These are phyloP conservation scores for Marronus borbonicus DNA, from an alignment of 2,888 invertebrate genomes.

Conservation along the genomic window DNA sequence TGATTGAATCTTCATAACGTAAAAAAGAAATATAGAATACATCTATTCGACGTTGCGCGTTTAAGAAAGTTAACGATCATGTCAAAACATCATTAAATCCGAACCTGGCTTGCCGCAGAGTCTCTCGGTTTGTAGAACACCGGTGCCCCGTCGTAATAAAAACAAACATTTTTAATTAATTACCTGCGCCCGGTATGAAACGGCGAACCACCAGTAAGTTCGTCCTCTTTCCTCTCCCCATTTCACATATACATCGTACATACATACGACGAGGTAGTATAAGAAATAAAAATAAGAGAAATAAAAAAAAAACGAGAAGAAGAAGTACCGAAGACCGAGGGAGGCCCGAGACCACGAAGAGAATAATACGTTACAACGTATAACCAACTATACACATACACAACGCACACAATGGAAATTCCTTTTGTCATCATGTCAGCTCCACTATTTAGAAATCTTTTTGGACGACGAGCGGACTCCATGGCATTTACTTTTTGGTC, in stretches of 20 bases:
- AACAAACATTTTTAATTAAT: conserved; percentile 55
- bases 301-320: conserved; percentile 8
- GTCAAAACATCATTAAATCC: conserved; percentile 39
- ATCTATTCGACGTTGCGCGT: neutral
- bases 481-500: conserved; percentile 37
- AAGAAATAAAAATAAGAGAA: conserved; percentile 36
- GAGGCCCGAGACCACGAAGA: conserved; percentile 26
- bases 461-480: conserved; percentile 50
- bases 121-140: conserved; percentile 43
- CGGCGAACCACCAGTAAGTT: conserved; percentile 30
- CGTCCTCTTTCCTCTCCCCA: conserved; percentile 27
- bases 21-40: conserved; percentile 19
- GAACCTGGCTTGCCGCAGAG: conserved; percentile 38
- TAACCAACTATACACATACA: conserved; percentile 45
- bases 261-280: conserved; percentile 16
- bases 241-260: neutral
- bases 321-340: conserved; percentile 20
- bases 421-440: conserved; percentile 64
- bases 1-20: conserved; percentile 3
- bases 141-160: conserved; percentile 51
- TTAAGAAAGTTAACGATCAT: conserved; percentile 42
- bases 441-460: conserved; percentile 57
- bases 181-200: conserved; percentile 49
- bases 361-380: conserved; percentile 37
- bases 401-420: conserved; percentile 62